Evolutionary conservation across 2,888 invertebrate genomes (phyloP), one percentile per base, ranked within the genome.

Genomic region (Julus scanicus): DNA sequence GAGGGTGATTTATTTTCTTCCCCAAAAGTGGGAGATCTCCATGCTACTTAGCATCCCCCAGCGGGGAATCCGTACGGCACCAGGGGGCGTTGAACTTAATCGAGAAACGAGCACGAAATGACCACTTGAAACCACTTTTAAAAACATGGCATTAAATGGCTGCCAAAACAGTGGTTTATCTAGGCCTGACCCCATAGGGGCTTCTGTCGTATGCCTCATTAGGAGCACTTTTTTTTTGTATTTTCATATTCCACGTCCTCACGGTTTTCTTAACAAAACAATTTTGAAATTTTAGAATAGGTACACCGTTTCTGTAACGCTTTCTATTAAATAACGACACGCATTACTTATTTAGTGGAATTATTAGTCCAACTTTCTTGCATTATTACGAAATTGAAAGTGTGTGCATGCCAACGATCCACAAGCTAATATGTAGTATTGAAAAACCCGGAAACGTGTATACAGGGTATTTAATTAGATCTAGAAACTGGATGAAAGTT

Each of bases 51-150:
- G 84, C 84, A 84, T 44, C 84, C 40, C 40, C 17, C 84, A 39
- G 40, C 84, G 44, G 84, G 84, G 40, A 8, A 84, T 84, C 84
- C 40, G 84, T 84, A 44, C 44, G 84, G 44, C 84, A 84, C 84
- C 44, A 84, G 84, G 84, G 84, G 84, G 84, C 84, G 84, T 84
- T 84, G 84, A 84, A 84, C 84, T 84, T 84, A 84, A 39, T 84
- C 40, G n/a, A 84, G 40, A 44, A 84, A 40, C 40, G 37, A 37
- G 37, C 17, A 84, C 84, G 17, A 29, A 44, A 44, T 8, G 44
- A 44, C 44, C 44, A 44, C 44, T 53, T 53, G 57, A 57, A 17
- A 71, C 20, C 20, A 20, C 63, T n/a, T 57, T 57, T n/a, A 57
- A 17, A 71, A 17, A 8, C 63, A 71, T 5, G 63, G 20, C 63